Evolutionary conservation across 2,888 invertebrate species (phyloP), one percentile per base, ranked within the genome.

Genomic region (Luperina nickerlii): DNA sequence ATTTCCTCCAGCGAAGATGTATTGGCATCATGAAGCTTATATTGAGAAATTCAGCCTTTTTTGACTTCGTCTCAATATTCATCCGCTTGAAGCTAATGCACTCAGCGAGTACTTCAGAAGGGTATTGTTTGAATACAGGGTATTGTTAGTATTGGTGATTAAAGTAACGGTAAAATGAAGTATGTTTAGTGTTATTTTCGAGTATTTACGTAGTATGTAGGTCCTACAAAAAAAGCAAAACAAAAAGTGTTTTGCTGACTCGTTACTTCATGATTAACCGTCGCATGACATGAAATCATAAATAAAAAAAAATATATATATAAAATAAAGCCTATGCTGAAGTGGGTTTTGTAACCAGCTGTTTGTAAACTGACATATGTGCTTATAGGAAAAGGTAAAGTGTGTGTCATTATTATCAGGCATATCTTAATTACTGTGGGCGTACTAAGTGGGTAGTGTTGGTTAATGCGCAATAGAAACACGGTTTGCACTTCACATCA

Each of bases 51-150:
- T 71, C n/a, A 69, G 60, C 68, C 54, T 65, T 65, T n/a, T 54
- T 72, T 66, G 65, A 65, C 62, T 60, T n/a, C 69, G 45, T 76
- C 81, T 84, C 81, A 88, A 80, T 88, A 84, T 87, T 85, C 84
- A 84, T 82, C 76, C 62, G 70, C 42, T 74, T 79, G 63, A 63
- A 63, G 70, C 62, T 76, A 72, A 78, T 81, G 68, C 81, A 81
- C 73, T 78, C 74, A 72, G 32, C 45, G 69, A 45, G 24, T 60
- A 42, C 67, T 71, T 74, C 18, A 27, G 62, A 62, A 74, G 48
- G 67, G 45, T 60, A 32, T 45, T 66, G 51, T 57, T 76, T 38
- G 45, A 70, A 67, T 65, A 27, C 73, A 38, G 32, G n/a, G 51
- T 79, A 45, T 72, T 76, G 71, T 72, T 72, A 74, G 68, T 72